phyloP scores from a whole-genome alignment of 1,140 invertebrate species.

The Cotesia vestalis region DNA sequence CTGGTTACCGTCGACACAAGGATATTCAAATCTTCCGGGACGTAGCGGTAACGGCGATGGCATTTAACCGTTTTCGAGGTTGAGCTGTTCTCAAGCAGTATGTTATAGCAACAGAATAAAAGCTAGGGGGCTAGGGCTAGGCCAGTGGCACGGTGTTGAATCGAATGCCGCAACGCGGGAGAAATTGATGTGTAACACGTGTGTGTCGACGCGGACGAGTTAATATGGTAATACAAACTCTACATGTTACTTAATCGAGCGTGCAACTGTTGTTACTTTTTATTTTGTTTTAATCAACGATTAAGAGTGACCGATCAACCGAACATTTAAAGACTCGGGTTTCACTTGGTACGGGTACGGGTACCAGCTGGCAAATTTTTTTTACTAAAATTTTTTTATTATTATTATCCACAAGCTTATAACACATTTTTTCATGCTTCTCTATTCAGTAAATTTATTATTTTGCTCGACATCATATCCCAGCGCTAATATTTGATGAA shows the following conservation, averaged over 20 bases:
- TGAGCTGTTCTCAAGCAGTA: conserved; percentile 20
- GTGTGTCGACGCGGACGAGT: conserved; percentile 6
- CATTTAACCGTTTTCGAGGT: conserved; percentile 21
- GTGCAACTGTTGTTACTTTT: neutral
- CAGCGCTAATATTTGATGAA: neutral
- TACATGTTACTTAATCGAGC: neutral
- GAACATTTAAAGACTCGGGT: conserved; percentile 12
- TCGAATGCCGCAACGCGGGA: conserved; percentile 13
- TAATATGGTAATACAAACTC: neutral
- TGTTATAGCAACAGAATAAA: neutral
- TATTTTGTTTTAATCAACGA: conserved; percentile 4
- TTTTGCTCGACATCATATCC: too few relatives aligned
- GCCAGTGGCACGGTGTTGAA: neutral
- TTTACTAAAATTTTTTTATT: neutral
- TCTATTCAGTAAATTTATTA: too few relatives aligned
- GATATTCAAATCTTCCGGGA: conserved; percentile 37
- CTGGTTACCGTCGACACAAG: conserved; percentile 46
- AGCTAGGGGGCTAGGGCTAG: too few relatives aligned
- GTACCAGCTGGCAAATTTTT: conserved; percentile 24
- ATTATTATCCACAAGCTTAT: too few relatives aligned
- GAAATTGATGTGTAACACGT: neutral
- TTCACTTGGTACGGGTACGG: neutral
- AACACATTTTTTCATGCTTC: too few relatives aligned
- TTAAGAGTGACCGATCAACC: neutral
- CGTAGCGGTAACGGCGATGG: neutral